A percentile compares a stretch with the other conserved stretches of the same genome.
Conservation (phyloP, 2,888 invertebrate genomes). For the Lypha dubia region DNA sequence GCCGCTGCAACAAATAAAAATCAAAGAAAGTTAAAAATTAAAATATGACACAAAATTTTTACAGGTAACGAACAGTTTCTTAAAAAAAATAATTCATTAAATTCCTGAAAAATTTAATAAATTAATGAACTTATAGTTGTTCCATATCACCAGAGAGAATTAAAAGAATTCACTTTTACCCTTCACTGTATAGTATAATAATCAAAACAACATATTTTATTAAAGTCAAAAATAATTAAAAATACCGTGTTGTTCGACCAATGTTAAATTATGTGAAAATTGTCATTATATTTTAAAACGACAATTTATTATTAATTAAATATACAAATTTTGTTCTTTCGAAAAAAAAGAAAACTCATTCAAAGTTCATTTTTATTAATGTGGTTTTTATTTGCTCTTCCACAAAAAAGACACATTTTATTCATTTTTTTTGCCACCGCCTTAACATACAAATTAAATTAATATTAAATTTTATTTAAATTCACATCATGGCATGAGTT, state of each 20-base stretch:
- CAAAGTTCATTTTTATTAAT: neutral
- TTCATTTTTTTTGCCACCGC: slow-evolving; percentile 35
- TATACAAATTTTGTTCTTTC: neutral
- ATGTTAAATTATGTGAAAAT: neutral
- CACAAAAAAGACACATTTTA: slow-evolving; percentile 41
- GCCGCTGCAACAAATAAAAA: too few species aligned
- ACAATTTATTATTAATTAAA: slow-evolving; percentile 21
- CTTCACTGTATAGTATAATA: neutral
- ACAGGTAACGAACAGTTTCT: too few species aligned
- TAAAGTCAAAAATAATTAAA: slow-evolving; percentile 24
- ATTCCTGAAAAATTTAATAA: too few species aligned
- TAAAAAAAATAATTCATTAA: too few species aligned
- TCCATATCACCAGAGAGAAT: neutral
- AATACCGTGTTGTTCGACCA: neutral
- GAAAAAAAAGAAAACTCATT: neutral
- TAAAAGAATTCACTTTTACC: neutral
- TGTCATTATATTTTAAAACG: slow-evolving; percentile 26
- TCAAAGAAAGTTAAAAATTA: too few species aligned
- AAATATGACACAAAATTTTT: too few species aligned
- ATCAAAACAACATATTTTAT: neutral
- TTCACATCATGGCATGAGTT: slow-evolving; percentile 28
- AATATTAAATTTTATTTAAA: slow-evolving; percentile 21
- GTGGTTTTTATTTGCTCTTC: slow-evolving; percentile 26
- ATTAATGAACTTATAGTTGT: too few species aligned
- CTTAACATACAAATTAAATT: slow-evolving; percentile 18